A percentile compares a stretch with the other conserved stretches of the same genome.
phyloP scores from a whole-genome alignment of 2,113 vertebrate genomes.

The Cichladusa arquata region DNA sequence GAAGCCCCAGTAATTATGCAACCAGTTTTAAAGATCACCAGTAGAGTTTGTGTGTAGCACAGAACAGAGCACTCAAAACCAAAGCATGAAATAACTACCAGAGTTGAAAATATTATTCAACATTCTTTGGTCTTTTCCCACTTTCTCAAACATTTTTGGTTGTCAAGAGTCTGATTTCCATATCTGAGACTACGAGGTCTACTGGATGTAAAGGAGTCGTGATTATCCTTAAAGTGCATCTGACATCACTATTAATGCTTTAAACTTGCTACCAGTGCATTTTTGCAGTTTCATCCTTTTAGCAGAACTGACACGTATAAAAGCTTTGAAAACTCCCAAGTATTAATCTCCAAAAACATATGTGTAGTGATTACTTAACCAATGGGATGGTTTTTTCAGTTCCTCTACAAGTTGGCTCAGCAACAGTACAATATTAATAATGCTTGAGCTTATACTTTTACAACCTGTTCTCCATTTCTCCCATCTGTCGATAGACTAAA shows the following conservation, averaged over 20 bases:
- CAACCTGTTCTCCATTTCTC: slow-evolving; percentile 41
- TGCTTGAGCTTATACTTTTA: slow-evolving; percentile 48
- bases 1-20: not conserved
- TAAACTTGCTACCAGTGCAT: slow-evolving; percentile 40
- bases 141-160: not conserved
- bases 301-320: slow-evolving; percentile 40
- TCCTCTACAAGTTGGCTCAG: slow-evolving; percentile 38
- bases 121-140: not conserved
- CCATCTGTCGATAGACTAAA: slow-evolving; percentile 47
- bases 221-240: slow-evolving; percentile 49
- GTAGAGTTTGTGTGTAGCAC: rapidly evolving
- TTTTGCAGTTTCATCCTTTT: slow-evolving; percentile 60
- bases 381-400: slow-evolving; percentile 22
- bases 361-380: slow-evolving; percentile 52
- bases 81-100: not conserved
- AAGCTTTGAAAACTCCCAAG: slow-evolving; percentile 53
- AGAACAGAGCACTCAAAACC: not conserved
- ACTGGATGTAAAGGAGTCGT: slow-evolving; percentile 26
- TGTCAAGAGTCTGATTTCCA: slow-evolving; percentile 54
- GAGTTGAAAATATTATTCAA: not conserved
- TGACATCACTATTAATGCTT: slow-evolving; percentile 48
- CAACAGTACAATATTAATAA: slow-evolving; percentile 60
- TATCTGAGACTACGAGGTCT: slow-evolving; percentile 40
- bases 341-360: slow-evolving; percentile 52
- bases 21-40: not conserved